A percentile compares a stretch with the other conserved stretches of the same genome.
These are phyloP conservation scores for Calliphora vicina DNA, from an alignment of 1,140 invertebrate genomes.

Conservation along the genomic window DNA sequence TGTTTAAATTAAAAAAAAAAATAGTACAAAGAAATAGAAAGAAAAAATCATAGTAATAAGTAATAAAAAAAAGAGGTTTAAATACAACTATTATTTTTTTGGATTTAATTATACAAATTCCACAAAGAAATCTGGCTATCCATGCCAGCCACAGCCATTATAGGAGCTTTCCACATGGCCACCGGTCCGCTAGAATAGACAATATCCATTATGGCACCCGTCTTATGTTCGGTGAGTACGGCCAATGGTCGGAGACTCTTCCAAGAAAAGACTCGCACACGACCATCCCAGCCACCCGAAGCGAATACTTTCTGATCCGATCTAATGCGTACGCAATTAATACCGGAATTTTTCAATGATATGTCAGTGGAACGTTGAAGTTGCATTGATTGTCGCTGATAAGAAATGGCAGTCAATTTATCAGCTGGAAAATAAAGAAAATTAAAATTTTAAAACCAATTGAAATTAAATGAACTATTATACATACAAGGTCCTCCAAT, in stretches of 20 bases:
- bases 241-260: slow-evolving; percentile 78
- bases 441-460: slow-evolving; percentile 45
- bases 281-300: slow-evolving; percentile 79
- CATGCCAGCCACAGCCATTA: slow-evolving; percentile 76
- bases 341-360: slow-evolving; percentile 75
- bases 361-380: slow-evolving; percentile 69
- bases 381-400: slow-evolving; percentile 66
- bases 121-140: slow-evolving; percentile 78
- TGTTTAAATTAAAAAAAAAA: background rate
- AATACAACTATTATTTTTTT: background rate
- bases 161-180: slow-evolving; percentile 71
- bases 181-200: slow-evolving; percentile 71
- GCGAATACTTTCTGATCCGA: slow-evolving; percentile 79
- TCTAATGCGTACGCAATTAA: slow-evolving; percentile 74
- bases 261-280: slow-evolving; percentile 79
- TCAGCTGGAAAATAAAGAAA: slow-evolving; percentile 57
- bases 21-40: background rate
- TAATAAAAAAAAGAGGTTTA: background rate
- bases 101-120: slow-evolving; percentile 73
- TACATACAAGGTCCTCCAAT: slow-evolving; percentile 68
- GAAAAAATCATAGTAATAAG: background rate
- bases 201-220: slow-evolving; percentile 72
- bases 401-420: slow-evolving; percentile 51
- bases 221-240: slow-evolving; percentile 75
- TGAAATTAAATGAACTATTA: slow-evolving; percentile 1